phyloP scores from a whole-genome alignment of 2,113 vertebrate genomes.

The Lates calcarifer region DNA sequence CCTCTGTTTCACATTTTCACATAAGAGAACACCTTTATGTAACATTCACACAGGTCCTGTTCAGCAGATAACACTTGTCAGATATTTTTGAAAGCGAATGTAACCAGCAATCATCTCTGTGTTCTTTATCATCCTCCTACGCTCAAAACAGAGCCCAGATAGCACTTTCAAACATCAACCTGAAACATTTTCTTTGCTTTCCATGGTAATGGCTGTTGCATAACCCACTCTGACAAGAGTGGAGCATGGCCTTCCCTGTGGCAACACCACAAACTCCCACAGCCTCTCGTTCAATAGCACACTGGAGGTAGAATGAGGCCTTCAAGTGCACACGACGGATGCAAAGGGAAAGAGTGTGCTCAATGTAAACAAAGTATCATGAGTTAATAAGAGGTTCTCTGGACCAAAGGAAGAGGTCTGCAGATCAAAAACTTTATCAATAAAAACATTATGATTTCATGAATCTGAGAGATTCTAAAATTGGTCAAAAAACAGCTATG shows the following conservation, averaged over 20 bases:
- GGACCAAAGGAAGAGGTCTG: constrained; percentile 15
- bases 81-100: constrained; percentile 50
- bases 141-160: constrained; percentile 51
- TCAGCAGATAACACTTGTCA: constrained; percentile 52
- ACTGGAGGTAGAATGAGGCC: constrained; percentile 43
- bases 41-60: constrained; percentile 38
- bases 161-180: constrained; percentile 69
- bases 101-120: constrained; percentile 60
- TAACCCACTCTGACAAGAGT: constrained; percentile 77
- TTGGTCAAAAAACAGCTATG: background rate
- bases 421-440: too few species aligned
- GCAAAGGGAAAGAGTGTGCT: constrained; percentile 30
- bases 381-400: constrained; percentile 12
- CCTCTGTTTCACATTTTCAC: constrained; percentile 8
- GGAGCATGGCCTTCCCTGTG: constrained; percentile 71
- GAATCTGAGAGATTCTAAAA: background rate
- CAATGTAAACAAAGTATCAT: constrained; percentile 61
- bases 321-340: constrained; percentile 53
- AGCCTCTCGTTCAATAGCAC: constrained; percentile 68
- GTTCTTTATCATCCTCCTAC: constrained; percentile 70
- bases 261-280: constrained; percentile 75
- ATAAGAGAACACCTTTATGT: constrained; percentile 49
- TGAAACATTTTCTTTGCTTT: constrained; percentile 61
- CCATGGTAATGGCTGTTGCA: constrained; percentile 79
- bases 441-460: constrained; percentile 18